Evolutionary conservation across 2,797 vertebrate species (phyloP).

Genomic region (Amazonetta brasiliensis): DNA sequence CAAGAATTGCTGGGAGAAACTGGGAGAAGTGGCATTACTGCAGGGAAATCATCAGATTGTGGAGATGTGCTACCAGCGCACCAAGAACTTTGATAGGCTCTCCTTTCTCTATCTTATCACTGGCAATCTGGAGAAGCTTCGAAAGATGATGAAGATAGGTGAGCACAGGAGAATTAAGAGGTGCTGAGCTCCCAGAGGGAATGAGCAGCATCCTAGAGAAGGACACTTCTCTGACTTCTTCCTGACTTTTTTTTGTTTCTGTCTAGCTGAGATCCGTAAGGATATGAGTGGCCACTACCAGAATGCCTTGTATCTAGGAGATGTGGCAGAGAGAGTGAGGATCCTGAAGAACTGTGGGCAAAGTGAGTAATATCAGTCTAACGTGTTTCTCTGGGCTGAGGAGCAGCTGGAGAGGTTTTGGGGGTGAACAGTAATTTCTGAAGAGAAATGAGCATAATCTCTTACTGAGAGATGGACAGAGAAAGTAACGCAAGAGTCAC

Average conservation of each 20-base stretch:
- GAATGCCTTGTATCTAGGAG: conserved; percentile 94
- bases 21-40: conserved; percentile 93
- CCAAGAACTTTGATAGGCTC: conserved; percentile 97
- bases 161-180: conserved; percentile 17
- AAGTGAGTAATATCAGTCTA: conserved; percentile 82
- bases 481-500: not conserved
- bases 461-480: not conserved
- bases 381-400: fast-evolving
- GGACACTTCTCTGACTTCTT: no score
- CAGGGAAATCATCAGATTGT: conserved; percentile 99
- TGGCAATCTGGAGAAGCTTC: conserved; percentile 94
- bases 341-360: conserved; percentile 98
- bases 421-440: not conserved
- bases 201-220: not conserved
- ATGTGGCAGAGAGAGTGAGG: conserved; percentile 93
- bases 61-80: conserved; percentile 99
- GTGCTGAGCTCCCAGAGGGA: not conserved
- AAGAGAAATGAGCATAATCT: not conserved
- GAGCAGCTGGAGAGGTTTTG: not conserved
- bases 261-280: conserved; percentile 94
- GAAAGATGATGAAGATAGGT: conserved; percentile 99
- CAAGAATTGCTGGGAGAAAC: conserved; percentile 95
- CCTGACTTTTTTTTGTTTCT: not conserved
- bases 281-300: conserved; percentile 99
- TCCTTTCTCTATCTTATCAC: conserved; percentile 98